Conservation (phyloP, 2,888 invertebrate genomes). For the Scaptomyza flava region DNA sequence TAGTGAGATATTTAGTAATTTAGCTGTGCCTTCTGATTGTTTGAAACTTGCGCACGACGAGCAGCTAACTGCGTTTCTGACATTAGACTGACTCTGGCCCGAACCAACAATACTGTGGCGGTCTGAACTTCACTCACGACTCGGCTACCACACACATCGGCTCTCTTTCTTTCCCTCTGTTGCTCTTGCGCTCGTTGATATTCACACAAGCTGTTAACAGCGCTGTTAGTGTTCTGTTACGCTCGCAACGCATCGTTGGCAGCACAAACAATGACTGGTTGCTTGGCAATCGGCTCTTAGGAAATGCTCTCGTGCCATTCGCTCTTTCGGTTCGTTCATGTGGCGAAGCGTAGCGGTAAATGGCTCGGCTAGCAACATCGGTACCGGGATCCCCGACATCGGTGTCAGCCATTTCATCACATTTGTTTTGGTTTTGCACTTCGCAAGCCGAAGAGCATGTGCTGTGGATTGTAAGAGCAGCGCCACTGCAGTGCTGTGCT, state of each 20-base stretch:
- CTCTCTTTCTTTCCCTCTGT: slow-evolving; percentile 10
- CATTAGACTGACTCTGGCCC: slow-evolving; percentile 80
- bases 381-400: slow-evolving; percentile 46
- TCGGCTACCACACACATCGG: slow-evolving; percentile 24
- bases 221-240: slow-evolving; percentile 41
- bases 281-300: slow-evolving; percentile 46
- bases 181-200: slow-evolving; percentile 9
- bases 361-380: slow-evolving; percentile 34
- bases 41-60: slow-evolving; percentile 82
- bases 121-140: slow-evolving; percentile 61
- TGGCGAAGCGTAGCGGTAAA: slow-evolving; percentile 68
- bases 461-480: slow-evolving; percentile 65
- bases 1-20: slow-evolving; percentile 46
- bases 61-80: slow-evolving; percentile 83
- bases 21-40: slow-evolving; percentile 58
- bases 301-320: slow-evolving; percentile 37
- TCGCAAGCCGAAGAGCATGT: slow-evolving; percentile 52
- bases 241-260: slow-evolving; percentile 41
- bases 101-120: slow-evolving; percentile 70
- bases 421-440: slow-evolving; percentile 82
- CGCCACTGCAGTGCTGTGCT: not conserved
- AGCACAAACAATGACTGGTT: slow-evolving; percentile 63
- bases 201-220: slow-evolving; percentile 45
- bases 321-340: slow-evolving; percentile 45
- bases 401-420: slow-evolving; percentile 64